Base-by-base conservation (phyloP, 1,140 invertebrate genomes). In the Gryon sp. region DNA sequence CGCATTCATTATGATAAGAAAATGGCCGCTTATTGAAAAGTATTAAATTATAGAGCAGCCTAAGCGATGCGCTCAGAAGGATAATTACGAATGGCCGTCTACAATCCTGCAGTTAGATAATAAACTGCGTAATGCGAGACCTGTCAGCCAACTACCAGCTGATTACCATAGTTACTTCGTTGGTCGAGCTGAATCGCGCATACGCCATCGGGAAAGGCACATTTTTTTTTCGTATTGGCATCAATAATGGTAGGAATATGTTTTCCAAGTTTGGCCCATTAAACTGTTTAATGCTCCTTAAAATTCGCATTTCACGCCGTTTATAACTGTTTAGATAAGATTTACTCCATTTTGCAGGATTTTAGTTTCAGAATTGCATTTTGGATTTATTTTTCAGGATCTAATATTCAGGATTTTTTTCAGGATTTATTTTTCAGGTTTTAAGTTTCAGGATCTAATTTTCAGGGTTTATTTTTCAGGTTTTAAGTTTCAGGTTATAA, bases 21-120 rank as follows among this genome's bases (percentile, higher is more conserved):
- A 86, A 85, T 80, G 62, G 76, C 62, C 52, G 66, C 77, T 80
- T 80, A 83, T 86, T 83, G 86, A 86, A 85, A 85, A 84, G 79
- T 79, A 50, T 83, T 83, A 83, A 86, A 87, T 86, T 84, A 84
- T 69, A 70, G 52, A 65, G 60, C 12, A 72, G 46, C 45, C 45
- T 69, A 78, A 82, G 69, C 72, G 80, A 81, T 79, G 77, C 80
- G 77, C 74, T 79, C 76, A 73, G 59, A 80, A 74, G 78, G 76
- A 84, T 87, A 87, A 88, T 86, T 84, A 75, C 80, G 78, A 84
- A 76, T 76, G 70, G 78, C 68, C 50, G 59, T 48, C 74, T 59
- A 46, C 79, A 84, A 83, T 83, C n/a, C 79, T 77, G 75, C 76
- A 73, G 78, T 81, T 84, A 77, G 83, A 83, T 84, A 84, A 86